phyloP scores from a whole-genome alignment of 92 coral and sea anemone species.

The Heteractis magnifica region DNA sequence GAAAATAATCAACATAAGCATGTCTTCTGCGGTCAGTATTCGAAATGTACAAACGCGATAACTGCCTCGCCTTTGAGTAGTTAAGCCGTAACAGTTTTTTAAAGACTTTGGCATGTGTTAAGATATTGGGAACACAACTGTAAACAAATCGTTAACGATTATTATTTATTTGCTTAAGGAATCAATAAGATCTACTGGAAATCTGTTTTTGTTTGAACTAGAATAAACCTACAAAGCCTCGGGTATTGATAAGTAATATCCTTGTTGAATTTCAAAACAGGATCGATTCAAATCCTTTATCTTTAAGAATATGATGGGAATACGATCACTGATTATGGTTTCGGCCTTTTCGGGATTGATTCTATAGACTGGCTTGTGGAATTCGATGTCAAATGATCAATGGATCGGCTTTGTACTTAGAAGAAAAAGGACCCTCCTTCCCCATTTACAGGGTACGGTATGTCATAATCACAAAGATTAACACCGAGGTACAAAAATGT shows the following conservation, averaged over 20 bases:
- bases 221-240: background rate
- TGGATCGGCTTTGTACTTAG: background rate
- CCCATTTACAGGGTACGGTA: background rate
- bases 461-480: constrained; percentile 34
- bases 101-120: constrained; percentile 2
- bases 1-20: background rate
- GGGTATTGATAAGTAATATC: background rate
- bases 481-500: constrained; percentile 9
- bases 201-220: background rate
- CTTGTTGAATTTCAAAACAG: background rate
- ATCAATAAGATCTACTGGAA: constrained; percentile 7
- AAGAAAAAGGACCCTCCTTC: constrained; percentile 5
- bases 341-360: background rate
- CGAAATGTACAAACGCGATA: background rate
- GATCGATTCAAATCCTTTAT: background rate
- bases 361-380: background rate
- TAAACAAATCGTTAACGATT: constrained; percentile 26
- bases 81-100: background rate
- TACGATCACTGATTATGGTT: background rate
- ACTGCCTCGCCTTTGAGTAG: background rate
- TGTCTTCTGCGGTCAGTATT: background rate
- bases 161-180: constrained; percentile 5
- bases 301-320: background rate
- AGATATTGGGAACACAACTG: background rate
- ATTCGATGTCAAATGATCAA: background rate